phyloP scores from a whole-genome alignment of 2,797 vertebrate species.

The Myioborus miniatus region DNA sequence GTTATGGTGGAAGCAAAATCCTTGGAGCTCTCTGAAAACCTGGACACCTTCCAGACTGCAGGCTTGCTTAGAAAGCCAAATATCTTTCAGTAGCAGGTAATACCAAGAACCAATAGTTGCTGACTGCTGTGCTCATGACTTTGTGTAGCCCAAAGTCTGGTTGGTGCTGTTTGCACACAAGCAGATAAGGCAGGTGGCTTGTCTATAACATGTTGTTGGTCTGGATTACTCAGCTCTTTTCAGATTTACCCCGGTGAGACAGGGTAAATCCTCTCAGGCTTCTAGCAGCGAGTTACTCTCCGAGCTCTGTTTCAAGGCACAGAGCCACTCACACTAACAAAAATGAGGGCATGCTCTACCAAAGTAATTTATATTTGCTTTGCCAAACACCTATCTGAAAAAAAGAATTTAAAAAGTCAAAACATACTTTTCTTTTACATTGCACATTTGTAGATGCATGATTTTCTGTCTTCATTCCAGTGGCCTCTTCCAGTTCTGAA shows the following conservation, averaged over 20 bases:
- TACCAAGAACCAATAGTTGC: neutral
- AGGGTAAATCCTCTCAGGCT: neutral
- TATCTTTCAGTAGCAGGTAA: neutral
- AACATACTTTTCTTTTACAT: slow-evolving; percentile 69
- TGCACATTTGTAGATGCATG: slow-evolving; percentile 41
- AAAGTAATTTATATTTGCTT: neutral
- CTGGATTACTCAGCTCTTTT: neutral
- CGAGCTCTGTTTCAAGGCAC: neutral
- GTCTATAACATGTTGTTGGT: neutral
- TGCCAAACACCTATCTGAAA: neutral
- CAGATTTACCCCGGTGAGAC: neutral
- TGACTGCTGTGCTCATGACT: neutral
- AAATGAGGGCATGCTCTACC: neutral
- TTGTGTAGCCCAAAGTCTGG: neutral
- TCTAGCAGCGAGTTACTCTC: rapidly evolving
- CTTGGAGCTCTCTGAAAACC: neutral
- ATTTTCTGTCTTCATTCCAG: slow-evolving; percentile 59
- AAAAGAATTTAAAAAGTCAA: neutral
- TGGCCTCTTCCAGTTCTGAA: slow-evolving; percentile 85
- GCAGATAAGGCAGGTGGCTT: neutral
- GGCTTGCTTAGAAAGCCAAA: neutral
- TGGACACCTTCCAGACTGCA: neutral
- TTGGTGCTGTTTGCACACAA: neutral
- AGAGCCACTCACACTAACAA: neutral
- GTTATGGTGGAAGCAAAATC: neutral